Evolutionary conservation across 1,140 invertebrate genomes (phyloP).

Genomic region (Cecropterus lyciades): DNA sequence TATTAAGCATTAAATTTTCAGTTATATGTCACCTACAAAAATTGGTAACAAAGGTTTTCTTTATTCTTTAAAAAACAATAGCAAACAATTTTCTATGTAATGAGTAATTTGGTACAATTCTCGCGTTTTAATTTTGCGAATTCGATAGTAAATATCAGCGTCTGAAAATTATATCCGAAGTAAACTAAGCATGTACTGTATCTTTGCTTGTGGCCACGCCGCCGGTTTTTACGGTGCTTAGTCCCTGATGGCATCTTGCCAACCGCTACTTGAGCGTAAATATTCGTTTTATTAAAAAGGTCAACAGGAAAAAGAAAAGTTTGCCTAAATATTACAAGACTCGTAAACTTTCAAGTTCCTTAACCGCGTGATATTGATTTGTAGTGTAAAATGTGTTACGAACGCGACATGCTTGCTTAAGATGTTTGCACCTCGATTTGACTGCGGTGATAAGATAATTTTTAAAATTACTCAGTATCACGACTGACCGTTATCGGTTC

Average conservation of each 20-base stretch:
- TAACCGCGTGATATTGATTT: slow-evolving; percentile 29
- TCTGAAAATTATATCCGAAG: slow-evolving; percentile 5
- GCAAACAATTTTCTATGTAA: too few relatives aligned
- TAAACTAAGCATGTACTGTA: slow-evolving; percentile 15
- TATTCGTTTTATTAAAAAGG: slow-evolving; percentile 40
- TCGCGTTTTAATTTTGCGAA: background rate
- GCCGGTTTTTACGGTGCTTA: slow-evolving; percentile 42
- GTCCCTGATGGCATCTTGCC: slow-evolving; percentile 48
- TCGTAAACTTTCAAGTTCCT: slow-evolving; percentile 36
- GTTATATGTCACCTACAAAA: background rate
- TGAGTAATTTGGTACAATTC: background rate
- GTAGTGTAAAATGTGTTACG: slow-evolving; percentile 9
- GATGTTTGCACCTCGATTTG: slow-evolving; percentile 57
- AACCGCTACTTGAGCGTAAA: slow-evolving; percentile 45
- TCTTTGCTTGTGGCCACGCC: slow-evolving; percentile 38
- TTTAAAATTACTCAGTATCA: slow-evolving; percentile 62
- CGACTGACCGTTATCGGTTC: slow-evolving; percentile 58
- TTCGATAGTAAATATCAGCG: slow-evolving; percentile 9
- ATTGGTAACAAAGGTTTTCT: background rate
- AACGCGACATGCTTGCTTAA: slow-evolving; percentile 49
- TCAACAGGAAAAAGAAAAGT: slow-evolving; percentile 30
- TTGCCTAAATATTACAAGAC: slow-evolving; percentile 33
- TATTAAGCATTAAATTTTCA: background rate
- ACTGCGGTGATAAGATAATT: slow-evolving; percentile 71
- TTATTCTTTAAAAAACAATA: too few relatives aligned